Percentiles rank a stretch among this genome's conserved stretches.
Conservation (phyloP, 1,140 invertebrate genomes). For the Meloidogyne floridensis region DNA sequence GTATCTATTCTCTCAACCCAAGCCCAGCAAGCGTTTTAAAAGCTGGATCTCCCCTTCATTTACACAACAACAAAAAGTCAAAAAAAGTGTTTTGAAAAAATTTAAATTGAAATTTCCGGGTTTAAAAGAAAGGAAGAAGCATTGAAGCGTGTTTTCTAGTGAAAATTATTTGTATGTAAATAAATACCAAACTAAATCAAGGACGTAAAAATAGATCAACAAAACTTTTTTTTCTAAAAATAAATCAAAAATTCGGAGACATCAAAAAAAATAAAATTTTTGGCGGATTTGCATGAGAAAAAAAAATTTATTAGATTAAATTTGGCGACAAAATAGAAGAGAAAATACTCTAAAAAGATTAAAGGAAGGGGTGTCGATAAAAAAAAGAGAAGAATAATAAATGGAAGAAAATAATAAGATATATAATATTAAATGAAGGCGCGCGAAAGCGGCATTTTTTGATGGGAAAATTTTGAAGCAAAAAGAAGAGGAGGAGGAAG, state of each 20-base stretch:
- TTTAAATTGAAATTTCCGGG: background rate
- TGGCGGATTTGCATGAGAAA: too few species aligned
- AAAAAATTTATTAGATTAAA: too few species aligned
- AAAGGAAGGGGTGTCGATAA: background rate
- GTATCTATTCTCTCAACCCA: too few species aligned
- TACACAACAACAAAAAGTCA: too few species aligned
- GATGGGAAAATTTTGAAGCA: conserved; percentile 8
- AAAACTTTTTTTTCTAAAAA: background rate
- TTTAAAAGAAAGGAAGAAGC: background rate
- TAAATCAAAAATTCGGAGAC: too few species aligned
- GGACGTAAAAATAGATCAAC: background rate
- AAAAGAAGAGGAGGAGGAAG: conserved; percentile 29
- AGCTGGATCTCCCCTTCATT: too few species aligned
- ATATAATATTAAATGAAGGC: too few species aligned
- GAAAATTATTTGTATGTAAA: background rate
- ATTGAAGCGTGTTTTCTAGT: background rate
- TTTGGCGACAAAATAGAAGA: background rate
- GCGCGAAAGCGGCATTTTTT: background rate
- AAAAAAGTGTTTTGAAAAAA: too few species aligned
- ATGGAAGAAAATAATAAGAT: background rate
- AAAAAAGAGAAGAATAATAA: background rate
- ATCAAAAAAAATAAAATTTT: too few species aligned
- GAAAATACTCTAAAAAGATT: background rate
- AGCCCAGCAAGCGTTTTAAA: too few species aligned
- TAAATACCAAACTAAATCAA: background rate